Evolutionary conservation across 2,113 vertebrate genomes (phyloP).

Genomic region (Peromyscus polionotus): DNA sequence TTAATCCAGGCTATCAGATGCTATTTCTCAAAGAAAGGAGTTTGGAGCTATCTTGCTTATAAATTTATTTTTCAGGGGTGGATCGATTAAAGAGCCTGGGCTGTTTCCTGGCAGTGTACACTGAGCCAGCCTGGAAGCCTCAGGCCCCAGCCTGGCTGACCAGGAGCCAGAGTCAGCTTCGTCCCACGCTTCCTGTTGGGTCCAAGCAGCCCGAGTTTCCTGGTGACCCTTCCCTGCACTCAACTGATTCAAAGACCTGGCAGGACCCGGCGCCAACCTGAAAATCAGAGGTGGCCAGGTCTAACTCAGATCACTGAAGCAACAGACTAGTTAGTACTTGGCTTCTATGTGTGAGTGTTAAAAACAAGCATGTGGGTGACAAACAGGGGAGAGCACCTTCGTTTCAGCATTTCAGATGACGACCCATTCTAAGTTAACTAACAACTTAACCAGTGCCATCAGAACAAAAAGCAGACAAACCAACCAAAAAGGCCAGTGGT

Average conservation of each 20-base stretch:
- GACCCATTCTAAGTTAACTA: background rate
- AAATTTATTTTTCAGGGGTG: conserved; percentile 45
- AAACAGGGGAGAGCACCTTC: background rate
- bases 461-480: background rate
- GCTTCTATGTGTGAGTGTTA: background rate
- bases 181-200: conserved; percentile 74
- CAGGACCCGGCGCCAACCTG: conserved; percentile 62
- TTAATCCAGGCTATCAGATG: background rate
- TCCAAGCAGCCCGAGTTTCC: conserved; percentile 68
- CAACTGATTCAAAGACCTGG: conserved; percentile 74
- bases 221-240: conserved; percentile 74
- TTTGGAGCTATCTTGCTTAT: conserved; percentile 9
- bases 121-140: conserved; percentile 3
- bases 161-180: conserved; percentile 51
- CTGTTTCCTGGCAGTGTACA: conserved; percentile 30
- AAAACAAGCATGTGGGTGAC: background rate
- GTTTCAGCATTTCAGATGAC: background rate
- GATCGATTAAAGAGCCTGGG: conserved; percentile 15
- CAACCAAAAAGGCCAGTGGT: background rate
- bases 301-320: conserved; percentile 50
- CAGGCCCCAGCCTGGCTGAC: conserved; percentile 54
- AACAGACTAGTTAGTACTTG: background rate
- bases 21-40: conserved; percentile 63
- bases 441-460: background rate
- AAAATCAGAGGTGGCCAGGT: conserved; percentile 64